Evolutionary conservation across 2,797 vertebrate genomes (phyloP).

Genomic region (Diceros bicornis): DNA sequence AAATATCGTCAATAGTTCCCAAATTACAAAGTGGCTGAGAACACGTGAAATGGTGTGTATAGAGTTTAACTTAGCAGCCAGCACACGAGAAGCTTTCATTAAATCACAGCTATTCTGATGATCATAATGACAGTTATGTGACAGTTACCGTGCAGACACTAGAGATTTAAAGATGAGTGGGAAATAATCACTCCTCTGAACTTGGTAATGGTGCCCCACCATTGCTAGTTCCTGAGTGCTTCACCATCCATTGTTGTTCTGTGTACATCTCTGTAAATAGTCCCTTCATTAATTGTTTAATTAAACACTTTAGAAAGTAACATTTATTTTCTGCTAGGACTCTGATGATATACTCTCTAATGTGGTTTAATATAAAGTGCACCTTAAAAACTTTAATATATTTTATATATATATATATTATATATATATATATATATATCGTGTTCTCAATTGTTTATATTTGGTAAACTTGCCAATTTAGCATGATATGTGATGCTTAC

Average conservation of each 20-base stretch:
- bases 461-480: background rate
- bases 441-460: background rate
- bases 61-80: background rate
- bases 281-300: background rate
- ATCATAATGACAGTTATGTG: background rate
- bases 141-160: background rate
- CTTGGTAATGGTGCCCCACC: background rate
- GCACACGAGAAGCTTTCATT: background rate
- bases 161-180: background rate
- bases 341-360: background rate
- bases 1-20: background rate
- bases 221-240: background rate
- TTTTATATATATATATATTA: no score
- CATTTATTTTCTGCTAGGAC: background rate
- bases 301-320: background rate
- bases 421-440: background rate
- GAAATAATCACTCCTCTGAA: background rate
- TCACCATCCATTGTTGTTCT: background rate
- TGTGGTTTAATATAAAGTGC: background rate
- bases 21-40: background rate
- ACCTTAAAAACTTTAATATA: background rate
- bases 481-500: background rate
- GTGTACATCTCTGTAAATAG: background rate
- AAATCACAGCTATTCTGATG: background rate
- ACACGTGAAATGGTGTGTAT: background rate